Percentiles rank a stretch among this genome's conserved stretches.
phyloP scores from a whole-genome alignment of 2,113 vertebrate genomes.

The Epinephelus cyanopodus region DNA sequence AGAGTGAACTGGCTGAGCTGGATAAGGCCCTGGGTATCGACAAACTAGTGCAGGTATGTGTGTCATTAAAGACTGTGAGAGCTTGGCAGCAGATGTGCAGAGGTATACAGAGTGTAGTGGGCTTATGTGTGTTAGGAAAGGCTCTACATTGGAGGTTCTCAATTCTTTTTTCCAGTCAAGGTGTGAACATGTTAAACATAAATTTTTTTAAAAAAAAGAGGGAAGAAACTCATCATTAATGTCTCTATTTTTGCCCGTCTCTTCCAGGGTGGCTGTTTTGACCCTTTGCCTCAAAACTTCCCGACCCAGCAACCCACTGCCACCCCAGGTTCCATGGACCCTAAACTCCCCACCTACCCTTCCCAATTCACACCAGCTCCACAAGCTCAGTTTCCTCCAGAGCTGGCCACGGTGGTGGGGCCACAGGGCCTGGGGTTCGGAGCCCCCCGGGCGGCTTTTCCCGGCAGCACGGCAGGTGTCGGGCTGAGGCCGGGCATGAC shows the following conservation, averaged over 20 bases:
- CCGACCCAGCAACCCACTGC: slow-evolving; percentile 83
- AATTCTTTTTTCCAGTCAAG: too few relatives aligned
- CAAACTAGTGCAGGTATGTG: slow-evolving; percentile 93
- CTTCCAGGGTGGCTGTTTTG: slow-evolving; percentile 90
- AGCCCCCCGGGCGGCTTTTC: slow-evolving; percentile 86
- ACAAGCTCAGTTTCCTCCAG: slow-evolving; percentile 85
- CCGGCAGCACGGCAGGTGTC: slow-evolving; percentile 83
- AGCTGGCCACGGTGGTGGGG: slow-evolving; percentile 76
- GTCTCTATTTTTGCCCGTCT: neutral
- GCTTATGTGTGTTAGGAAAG: neutral
- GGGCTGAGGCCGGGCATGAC: slow-evolving; percentile 84
- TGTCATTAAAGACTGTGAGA: neutral
- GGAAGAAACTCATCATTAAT: neutral
- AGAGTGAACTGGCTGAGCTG: slow-evolving; percentile 93
- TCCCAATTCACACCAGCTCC: slow-evolving; percentile 88
- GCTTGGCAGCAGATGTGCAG: neutral
- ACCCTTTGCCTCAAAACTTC: slow-evolving; percentile 87
- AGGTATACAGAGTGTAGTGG: neutral
- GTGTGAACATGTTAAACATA: too few relatives aligned
- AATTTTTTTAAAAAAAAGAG: neutral
- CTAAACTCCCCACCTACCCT: slow-evolving; percentile 87
- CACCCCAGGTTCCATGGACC: slow-evolving; percentile 87
- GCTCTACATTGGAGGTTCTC: too few relatives aligned
- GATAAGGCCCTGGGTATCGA: slow-evolving; percentile 95
- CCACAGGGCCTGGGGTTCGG: slow-evolving; percentile 88